A percentile compares a stretch with the other conserved stretches of the same genome.
These are phyloP conservation scores for Trichomalopsis sarcophagae DNA, from an alignment of 1,140 invertebrate genomes.

Conservation along the genomic window DNA sequence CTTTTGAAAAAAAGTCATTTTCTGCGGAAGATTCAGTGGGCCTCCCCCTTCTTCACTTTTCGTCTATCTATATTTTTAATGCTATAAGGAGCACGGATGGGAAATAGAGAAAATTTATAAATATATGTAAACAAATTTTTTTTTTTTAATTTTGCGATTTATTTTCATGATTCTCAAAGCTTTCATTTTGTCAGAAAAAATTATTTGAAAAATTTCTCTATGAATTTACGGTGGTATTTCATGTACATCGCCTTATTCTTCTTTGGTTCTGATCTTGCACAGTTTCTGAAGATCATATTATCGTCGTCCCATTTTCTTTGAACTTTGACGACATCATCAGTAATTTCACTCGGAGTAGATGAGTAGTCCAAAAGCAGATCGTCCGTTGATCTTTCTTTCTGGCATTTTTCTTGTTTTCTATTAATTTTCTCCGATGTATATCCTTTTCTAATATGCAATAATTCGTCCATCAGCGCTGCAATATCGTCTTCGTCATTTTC, in stretches of 20 bases:
- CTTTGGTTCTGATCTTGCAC: constrained; percentile 95
- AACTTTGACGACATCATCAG: constrained; percentile 95
- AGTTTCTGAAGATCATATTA: constrained; percentile 99
- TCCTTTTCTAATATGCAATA: constrained; percentile 98
- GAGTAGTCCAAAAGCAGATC: constrained; percentile 95
- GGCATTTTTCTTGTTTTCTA: constrained; percentile 90
- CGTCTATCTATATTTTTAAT: no score
- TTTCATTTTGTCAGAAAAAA: no score
- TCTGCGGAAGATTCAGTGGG: no score
- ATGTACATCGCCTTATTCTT: constrained; percentile 92
- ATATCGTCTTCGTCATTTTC: constrained; percentile 96
- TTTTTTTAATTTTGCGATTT: no score
- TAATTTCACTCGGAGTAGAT: constrained; percentile 81
- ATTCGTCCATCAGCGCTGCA: constrained; percentile 93
- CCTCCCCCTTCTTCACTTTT: no score
- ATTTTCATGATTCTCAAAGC: no score
- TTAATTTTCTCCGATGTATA: constrained; percentile 87
- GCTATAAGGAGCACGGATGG: no score
- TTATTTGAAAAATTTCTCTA: constrained; percentile 99
- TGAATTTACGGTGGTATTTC: constrained; percentile 99
- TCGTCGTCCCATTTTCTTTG: constrained; percentile 97
- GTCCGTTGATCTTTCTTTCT: constrained; percentile 94
- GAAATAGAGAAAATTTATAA: no score
- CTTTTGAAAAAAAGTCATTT: no score
- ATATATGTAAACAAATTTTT: no score